Conservation (phyloP, 2,888 invertebrate species). For the Epirrita christyi region DNA sequence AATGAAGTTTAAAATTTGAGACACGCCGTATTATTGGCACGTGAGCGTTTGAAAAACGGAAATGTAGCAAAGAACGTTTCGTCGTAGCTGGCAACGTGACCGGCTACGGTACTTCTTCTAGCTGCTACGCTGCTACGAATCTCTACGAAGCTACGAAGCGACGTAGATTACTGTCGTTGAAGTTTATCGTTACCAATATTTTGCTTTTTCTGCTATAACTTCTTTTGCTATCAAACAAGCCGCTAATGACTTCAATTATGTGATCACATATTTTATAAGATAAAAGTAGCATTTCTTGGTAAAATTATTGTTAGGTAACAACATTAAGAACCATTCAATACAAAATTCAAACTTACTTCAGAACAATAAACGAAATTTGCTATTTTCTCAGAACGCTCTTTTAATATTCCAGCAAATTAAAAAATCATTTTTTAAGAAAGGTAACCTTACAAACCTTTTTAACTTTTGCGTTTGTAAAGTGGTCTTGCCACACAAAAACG, state of each 20-base stretch:
- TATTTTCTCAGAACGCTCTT: background rate
- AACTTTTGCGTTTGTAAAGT: slow-evolving; percentile 27
- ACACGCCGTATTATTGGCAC: slow-evolving; percentile 46
- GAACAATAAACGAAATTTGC: background rate
- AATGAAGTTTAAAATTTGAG: slow-evolving; percentile 23
- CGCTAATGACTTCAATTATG: too few relatives aligned
- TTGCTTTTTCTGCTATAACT: too few relatives aligned
- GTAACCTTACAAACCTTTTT: slow-evolving; percentile 22
- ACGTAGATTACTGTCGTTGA: background rate
- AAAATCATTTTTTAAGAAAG: slow-evolving; percentile 13
- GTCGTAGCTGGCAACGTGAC: slow-evolving; percentile 71
- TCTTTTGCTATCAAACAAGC: too few relatives aligned
- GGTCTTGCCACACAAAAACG: slow-evolving; percentile 28
- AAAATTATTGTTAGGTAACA: background rate
- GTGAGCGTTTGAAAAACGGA: slow-evolving; percentile 64
- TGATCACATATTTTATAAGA: background rate
- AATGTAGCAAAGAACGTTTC: slow-evolving; percentile 74
- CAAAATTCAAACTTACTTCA: background rate
- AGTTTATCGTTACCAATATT: too few relatives aligned
- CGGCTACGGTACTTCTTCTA: slow-evolving; percentile 46
- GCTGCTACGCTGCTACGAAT: slow-evolving; percentile 24
- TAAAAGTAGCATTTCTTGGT: background rate
- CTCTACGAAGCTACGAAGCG: slow-evolving; percentile 40
- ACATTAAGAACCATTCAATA: background rate
- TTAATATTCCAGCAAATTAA: slow-evolving; percentile 4